A percentile compares a stretch with the other conserved stretches of the same genome.
phyloP scores from a whole-genome alignment of 35 echinoderm and acorn worm genomes.

The Heliocidaris erythrogramma region DNA sequence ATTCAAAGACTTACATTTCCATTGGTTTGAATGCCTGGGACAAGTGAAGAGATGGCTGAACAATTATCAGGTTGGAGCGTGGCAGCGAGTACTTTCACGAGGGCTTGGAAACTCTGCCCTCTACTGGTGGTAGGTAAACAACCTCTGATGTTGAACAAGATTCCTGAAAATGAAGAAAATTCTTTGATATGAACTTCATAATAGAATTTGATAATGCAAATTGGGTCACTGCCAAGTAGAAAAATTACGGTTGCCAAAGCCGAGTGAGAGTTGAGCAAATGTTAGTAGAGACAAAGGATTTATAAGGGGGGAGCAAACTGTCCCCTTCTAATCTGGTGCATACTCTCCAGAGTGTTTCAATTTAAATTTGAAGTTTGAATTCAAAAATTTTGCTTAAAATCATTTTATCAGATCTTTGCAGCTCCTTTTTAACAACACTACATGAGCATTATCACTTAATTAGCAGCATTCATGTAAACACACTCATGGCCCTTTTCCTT shows the following conservation, averaged over 20 bases:
- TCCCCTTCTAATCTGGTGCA: too few species aligned
- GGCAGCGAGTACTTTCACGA: constrained; percentile 79
- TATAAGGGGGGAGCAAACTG: background rate
- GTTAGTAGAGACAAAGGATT: background rate
- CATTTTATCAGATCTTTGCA: too few species aligned
- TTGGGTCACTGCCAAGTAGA: too few species aligned
- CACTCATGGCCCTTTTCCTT: too few species aligned
- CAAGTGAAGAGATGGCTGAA: constrained; percentile 46
- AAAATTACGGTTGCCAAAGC: too few species aligned
- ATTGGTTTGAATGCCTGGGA: constrained; percentile 69
- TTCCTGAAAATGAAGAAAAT: constrained; percentile 51
- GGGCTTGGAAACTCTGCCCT: constrained; percentile 84
- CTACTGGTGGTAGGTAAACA: constrained; percentile 65
- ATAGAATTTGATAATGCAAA: background rate
- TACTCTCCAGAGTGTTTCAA: too few species aligned
- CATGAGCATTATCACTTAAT: too few species aligned
- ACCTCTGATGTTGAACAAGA: constrained; percentile 80
- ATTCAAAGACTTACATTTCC: constrained; percentile 68
- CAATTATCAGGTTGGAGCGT: constrained; percentile 56
- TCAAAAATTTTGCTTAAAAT: too few species aligned
- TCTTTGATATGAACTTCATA: background rate
- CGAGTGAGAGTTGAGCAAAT: background rate
- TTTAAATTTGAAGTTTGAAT: too few species aligned
- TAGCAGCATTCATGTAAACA: too few species aligned
- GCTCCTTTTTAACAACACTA: too few species aligned